Evolutionary conservation across 2,797 vertebrate species (phyloP).

Genomic region (Xenops minutus): DNA sequence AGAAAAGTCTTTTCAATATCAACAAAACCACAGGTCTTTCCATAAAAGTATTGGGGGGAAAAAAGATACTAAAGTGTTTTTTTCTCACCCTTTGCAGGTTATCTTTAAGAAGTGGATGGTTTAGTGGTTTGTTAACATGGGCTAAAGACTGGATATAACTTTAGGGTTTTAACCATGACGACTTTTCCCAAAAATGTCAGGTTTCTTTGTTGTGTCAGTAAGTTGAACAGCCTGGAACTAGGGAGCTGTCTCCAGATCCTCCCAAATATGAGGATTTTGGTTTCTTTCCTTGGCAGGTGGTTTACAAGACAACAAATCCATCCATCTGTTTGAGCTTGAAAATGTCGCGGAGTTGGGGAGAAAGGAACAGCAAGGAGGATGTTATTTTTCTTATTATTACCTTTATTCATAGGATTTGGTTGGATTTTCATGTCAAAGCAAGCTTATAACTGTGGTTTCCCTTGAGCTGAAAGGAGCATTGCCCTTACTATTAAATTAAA

Average conservation of each 20-base stretch:
- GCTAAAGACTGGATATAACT: not conserved
- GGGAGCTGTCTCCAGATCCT: not conserved
- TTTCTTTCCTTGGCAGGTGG: not conserved
- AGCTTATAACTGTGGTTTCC: not conserved
- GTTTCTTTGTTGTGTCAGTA: not conserved
- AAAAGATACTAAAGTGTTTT: not conserved
- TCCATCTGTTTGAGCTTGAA: not conserved
- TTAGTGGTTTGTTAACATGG: not conserved
- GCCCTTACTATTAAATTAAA: not conserved
- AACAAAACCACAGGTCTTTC: not conserved
- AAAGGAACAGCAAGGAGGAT: not conserved
- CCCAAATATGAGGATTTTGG: not conserved
- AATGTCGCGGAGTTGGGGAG: not conserved
- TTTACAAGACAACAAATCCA: not conserved
- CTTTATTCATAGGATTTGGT: not conserved
- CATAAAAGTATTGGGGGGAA: rapidly evolving
- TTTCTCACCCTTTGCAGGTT: not conserved
- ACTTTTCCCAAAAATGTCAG: not conserved
- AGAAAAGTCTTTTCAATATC: rapidly evolving
- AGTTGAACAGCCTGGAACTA: not conserved
- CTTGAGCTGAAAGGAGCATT: not conserved
- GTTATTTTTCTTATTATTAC: not conserved
- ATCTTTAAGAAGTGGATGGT: not conserved
- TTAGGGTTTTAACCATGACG: not conserved
- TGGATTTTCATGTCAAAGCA: not conserved